Evolutionary conservation across 2,797 vertebrate species (phyloP).

Genomic region (Myotis planiceps): DNA sequence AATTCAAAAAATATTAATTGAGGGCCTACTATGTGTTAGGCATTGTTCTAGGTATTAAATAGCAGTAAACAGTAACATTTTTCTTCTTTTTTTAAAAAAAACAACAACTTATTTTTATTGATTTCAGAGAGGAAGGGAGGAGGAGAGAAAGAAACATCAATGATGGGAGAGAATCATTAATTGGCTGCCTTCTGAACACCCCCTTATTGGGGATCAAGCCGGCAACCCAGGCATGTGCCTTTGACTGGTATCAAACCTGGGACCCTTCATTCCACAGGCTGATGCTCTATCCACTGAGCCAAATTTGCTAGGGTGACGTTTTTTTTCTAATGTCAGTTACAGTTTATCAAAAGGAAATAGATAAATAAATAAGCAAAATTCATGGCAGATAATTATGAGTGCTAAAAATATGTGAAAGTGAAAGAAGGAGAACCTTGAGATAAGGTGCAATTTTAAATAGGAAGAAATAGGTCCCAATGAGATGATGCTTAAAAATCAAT

Average conservation of each 20-base stretch:
- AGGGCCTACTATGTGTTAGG: not conserved
- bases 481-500: not conserved
- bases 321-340: not conserved
- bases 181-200: too few species aligned
- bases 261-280: too few species aligned
- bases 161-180: too few species aligned
- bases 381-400: not conserved
- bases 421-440: not conserved
- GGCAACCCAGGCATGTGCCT: too few species aligned
- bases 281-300: too few species aligned
- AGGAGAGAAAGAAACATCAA: too few species aligned
- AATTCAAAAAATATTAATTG: not conserved
- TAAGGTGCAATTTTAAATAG: not conserved
- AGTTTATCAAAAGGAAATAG: not conserved
- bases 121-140: too few species aligned
- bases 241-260: too few species aligned
- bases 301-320: not conserved
- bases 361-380: not conserved
- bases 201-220: too few species aligned
- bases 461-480: not conserved
- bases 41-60: not conserved
- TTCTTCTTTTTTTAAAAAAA: not conserved
- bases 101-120: too few species aligned
- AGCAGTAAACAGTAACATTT: not conserved
- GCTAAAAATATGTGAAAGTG: not conserved